A percentile compares a stretch with the other conserved stretches of the same genome.
Evolutionary conservation across 2,113 vertebrate species (phyloP).

Genomic region (Bos indicus): DNA sequence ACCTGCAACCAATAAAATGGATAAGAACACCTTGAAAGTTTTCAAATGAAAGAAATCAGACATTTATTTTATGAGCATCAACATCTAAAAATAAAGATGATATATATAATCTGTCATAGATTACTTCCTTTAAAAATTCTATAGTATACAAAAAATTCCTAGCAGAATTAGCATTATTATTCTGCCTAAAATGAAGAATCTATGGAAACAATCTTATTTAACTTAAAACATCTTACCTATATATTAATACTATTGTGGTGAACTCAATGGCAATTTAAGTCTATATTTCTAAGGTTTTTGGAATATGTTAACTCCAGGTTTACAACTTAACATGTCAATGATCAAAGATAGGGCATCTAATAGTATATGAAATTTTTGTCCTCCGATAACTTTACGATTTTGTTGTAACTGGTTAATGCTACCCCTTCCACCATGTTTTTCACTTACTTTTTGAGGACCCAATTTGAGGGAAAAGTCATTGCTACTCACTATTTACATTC

Average conservation of each 20-base stretch:
- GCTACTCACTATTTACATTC: background rate
- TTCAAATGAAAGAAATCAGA: background rate
- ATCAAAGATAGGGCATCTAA: background rate
- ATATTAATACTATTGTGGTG: background rate
- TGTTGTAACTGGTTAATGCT: background rate
- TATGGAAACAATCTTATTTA: background rate
- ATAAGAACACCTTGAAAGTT: background rate
- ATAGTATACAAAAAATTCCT: background rate
- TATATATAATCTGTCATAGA: background rate
- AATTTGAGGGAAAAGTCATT: background rate
- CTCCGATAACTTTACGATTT: background rate
- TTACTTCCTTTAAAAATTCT: background rate
- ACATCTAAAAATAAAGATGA: background rate
- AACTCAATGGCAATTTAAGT: background rate
- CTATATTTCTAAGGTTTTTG: background rate
- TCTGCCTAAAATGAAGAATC: background rate
- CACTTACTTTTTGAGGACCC: background rate
- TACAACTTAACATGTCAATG: background rate
- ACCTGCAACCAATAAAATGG: background rate
- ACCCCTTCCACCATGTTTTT: background rate
- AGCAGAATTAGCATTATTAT: background rate
- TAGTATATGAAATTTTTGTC: background rate
- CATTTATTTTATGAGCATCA: background rate
- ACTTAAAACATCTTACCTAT: background rate
- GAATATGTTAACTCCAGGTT: background rate